Evolutionary conservation across 2,888 invertebrate species (phyloP), one percentile per base, ranked within the genome.

Genomic region (Prostheceraeus crozeri): DNA sequence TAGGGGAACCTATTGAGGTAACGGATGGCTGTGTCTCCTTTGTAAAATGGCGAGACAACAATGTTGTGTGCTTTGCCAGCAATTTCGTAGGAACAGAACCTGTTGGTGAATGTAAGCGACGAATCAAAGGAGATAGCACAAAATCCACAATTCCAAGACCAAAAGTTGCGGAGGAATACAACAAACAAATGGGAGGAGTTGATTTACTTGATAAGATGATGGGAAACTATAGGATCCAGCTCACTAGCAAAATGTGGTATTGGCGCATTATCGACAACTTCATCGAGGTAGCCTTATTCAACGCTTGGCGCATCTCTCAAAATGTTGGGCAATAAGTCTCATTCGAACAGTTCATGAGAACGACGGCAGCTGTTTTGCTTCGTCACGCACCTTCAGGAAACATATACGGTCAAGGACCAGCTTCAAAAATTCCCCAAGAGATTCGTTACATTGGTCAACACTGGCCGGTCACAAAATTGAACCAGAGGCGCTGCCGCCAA

Each of bases 141-240:
- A 40, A 40, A 23, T 16, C 19, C 19, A 23, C 16, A 16, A 40
- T 40, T 23, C 40, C 40, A 14, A 16, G 40, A 40, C 40, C 40
- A 16, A 40, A 40, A 40, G 40, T 40, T 6, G 40, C 40, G 40
- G 40, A 40, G 40, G 16, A 40, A 16, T 40, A 40, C 19, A 40
- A 40, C 19, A 6, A 40, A 40, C 19, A 16, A 16, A 40, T 40
- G 40, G 40, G 40, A 16, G 40, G 40, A 16, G 40, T 40, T 40
- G 40, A 40, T 40, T 40, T 40, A 23, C 40, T 40, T 40, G 40
- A 40, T 23, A 40, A 40, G 23, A 40, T 40, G 40, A 40, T 40
- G 16, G 40, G 40, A 4, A 6, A 16, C 19, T 40, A 40, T 23
- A 40, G 40, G 23, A 40, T 40, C 14, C 40, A 40, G 23, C 40